Percentiles rank a stretch among this genome's conserved stretches.
These are phyloP conservation scores for Echiichthys vipera DNA, from an alignment of 2,797 vertebrate species.

Conservation along the genomic window DNA sequence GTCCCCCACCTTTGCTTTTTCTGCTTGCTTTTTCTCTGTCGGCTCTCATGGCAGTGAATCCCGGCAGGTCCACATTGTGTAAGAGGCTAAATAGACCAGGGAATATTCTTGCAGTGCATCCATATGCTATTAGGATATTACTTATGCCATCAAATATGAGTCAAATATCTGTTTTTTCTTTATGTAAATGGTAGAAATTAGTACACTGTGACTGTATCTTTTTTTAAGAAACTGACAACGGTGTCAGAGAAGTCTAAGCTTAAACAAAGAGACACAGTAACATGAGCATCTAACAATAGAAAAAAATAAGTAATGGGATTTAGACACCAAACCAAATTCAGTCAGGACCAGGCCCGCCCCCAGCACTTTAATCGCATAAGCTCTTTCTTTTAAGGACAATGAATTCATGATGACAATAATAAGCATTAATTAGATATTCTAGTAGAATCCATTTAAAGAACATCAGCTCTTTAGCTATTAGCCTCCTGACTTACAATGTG, in stretches of 20 bases:
- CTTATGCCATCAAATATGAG: too few relatives aligned
- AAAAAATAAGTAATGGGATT: slow-evolving; percentile 24
- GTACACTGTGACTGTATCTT: too few relatives aligned
- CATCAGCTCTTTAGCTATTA: slow-evolving; percentile 20
- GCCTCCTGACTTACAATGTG: slow-evolving; percentile 31
- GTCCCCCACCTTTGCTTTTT: too few relatives aligned
- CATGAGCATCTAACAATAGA: slow-evolving; percentile 1
- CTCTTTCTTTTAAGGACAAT: slow-evolving; percentile 29
- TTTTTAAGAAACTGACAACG: background rate
- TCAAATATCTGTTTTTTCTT: background rate
- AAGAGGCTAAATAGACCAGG: background rate
- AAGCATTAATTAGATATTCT: slow-evolving; percentile 37
- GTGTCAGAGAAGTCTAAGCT: background rate
- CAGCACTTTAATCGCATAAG: slow-evolving; percentile 31
- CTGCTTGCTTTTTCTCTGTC: too few relatives aligned
- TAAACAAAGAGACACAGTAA: slow-evolving; percentile 6
- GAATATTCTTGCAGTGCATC: background rate
- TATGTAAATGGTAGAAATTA: too few relatives aligned
- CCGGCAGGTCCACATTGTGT: too few relatives aligned
- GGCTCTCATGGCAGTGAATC: too few relatives aligned
- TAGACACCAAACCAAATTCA: slow-evolving; percentile 33
- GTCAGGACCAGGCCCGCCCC: slow-evolving; percentile 21
- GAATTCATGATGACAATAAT: slow-evolving; percentile 43
- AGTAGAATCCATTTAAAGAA: slow-evolving; percentile 16
- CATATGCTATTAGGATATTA: background rate